Percentiles rank a stretch among this genome's conserved stretches.
Conservation (phyloP, 1,140 invertebrate species). For the Oreohelix idahoensis region DNA sequence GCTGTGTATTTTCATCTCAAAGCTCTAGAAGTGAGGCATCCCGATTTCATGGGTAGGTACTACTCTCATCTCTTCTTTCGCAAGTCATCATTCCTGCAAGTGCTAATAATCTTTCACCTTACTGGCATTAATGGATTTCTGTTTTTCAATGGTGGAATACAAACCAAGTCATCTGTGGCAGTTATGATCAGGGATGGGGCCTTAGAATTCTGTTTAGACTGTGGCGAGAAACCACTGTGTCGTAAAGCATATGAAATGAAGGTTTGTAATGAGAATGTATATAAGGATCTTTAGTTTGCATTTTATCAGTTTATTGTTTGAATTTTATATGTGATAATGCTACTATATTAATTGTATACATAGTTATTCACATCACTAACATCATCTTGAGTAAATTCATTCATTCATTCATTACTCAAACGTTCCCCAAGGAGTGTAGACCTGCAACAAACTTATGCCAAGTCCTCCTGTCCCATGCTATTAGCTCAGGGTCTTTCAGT, state of each 20-base stretch:
- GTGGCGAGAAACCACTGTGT: neutral
- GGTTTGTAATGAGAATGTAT: constrained; percentile 1
- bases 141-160: constrained; percentile 30
- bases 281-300: too few relatives aligned
- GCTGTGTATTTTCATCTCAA: neutral
- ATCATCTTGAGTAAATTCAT: too few relatives aligned
- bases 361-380: too few relatives aligned
- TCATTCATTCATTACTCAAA: too few relatives aligned
- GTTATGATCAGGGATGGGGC: neutral
- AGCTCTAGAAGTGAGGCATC: constrained; percentile 12
- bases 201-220: constrained; percentile 18
- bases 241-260: constrained; percentile 27
- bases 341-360: too few relatives aligned
- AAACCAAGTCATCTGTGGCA: neutral
- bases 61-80: constrained; percentile 31
- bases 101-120: constrained; percentile 16
- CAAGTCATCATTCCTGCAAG: constrained; percentile 6
- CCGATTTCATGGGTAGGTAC: constrained; percentile 19
- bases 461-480: too few relatives aligned
- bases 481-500: too few relatives aligned
- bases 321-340: too few relatives aligned
- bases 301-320: too few relatives aligned
- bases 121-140: constrained; percentile 19
- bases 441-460: too few relatives aligned
- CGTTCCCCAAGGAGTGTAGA: too few relatives aligned